Evolutionary conservation across 2,888 invertebrate genomes (phyloP).

Genomic region (Atrina japonica): DNA sequence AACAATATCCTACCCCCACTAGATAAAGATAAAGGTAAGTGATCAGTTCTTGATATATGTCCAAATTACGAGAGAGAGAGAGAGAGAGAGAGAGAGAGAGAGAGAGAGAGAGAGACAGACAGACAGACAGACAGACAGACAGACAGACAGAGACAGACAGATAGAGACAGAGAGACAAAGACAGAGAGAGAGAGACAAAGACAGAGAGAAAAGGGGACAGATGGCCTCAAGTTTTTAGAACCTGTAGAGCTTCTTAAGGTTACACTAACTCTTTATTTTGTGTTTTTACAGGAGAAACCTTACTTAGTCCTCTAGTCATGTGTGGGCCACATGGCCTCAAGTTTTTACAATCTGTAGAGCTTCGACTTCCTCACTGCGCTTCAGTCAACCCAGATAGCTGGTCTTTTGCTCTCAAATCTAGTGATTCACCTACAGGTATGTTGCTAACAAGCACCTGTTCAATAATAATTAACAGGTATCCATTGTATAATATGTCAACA

Average conservation of each 20-base stretch:
- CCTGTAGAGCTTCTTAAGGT: too few species aligned
- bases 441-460: too few species aligned
- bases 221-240: too few species aligned
- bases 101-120: not conserved
- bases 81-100: slow-evolving; percentile 3
- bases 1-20: slow-evolving; percentile 88
- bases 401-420: slow-evolving; percentile 82
- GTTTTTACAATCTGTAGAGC: slow-evolving; percentile 93
- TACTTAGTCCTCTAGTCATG: slow-evolving; percentile 96
- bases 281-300: slow-evolving; percentile 89
- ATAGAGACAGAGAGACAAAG: too few species aligned
- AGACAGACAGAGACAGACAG: too few species aligned
- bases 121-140: not conserved
- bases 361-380: slow-evolving; percentile 90
- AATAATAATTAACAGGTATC: too few species aligned
- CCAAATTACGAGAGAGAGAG: not conserved
- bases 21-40: slow-evolving; percentile 93
- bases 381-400: slow-evolving; percentile 82
- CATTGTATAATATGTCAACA: too few species aligned
- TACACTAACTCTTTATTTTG: too few species aligned
- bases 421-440: slow-evolving; percentile 76
- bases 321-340: slow-evolving; percentile 96
- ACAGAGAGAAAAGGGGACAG: too few species aligned
- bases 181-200: too few species aligned
- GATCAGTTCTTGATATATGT: not conserved